Base-by-base conservation (phyloP, 2,113 vertebrate species). In the Nannobrachium achirus region DNA sequence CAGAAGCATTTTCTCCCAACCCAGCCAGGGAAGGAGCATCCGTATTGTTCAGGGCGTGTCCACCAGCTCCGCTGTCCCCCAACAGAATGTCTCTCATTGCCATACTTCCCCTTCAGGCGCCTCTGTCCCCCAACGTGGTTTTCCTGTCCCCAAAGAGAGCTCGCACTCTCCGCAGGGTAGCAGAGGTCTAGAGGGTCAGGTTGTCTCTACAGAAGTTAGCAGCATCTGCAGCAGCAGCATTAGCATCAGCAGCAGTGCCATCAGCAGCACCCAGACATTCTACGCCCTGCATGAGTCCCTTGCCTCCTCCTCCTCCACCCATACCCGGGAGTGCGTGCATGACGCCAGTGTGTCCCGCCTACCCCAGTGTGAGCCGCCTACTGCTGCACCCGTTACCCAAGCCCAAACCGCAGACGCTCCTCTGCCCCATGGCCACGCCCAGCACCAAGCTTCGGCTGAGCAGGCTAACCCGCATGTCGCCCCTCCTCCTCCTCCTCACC, bases 381-480 rank as follows among this genome's bases (percentile, higher is more conserved):
- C 20, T 14, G 52, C 20, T 1, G 19, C 4, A 33, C 10, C 52
- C 10, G 9, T 20, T 8, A 19, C 53, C 52, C 48, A 73, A 48
- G 18, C 59, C 77, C 1, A 10, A 48, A 8, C 7, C 75, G 19
- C 57, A 63, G 42, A 52, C 20, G 25, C 25, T 33, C n/a, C n/a
- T n/a, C n/a, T n/a, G n/a, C n/a, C n/a, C n/a, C n/a, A n/a, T n/a
- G n/a, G n/a, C n/a, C n/a, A n/a, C n/a, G n/a, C n/a, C n/a, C 25
- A 33, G 25, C 25, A 5, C 44, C 66, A 65, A 39, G 71, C 73
- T 66, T 78, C 71, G 33, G 49, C 56, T 61, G 60, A n/a, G 61
- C 63, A 76, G 57, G 85, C 85, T 89, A 91, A 94, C 87, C 90
- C 73, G 94, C 95, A 96, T 96, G 94, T 79, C 81, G 72, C 89